phyloP scores from a whole-genome alignment of 2,888 invertebrate species.

The Anarsia innoxiella region DNA sequence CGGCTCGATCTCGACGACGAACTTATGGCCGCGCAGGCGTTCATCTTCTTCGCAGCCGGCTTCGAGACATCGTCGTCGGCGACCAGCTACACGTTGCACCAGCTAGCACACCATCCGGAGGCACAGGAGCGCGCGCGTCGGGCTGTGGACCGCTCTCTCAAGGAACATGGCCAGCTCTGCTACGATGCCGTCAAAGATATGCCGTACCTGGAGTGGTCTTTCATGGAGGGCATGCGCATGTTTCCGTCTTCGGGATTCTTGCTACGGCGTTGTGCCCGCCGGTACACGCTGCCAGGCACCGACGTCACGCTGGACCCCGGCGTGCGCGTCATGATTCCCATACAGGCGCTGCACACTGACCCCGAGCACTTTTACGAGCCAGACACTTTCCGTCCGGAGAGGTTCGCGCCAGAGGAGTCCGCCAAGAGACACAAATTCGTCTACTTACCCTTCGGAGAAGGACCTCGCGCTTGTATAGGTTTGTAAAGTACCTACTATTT shows the following conservation, averaged over 20 bases:
- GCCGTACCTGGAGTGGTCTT: conserved; percentile 6
- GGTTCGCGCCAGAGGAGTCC: conserved; percentile 20
- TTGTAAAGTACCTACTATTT: conserved; percentile 14
- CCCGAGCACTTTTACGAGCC: conserved; percentile 20
- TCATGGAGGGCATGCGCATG: conserved; percentile 8
- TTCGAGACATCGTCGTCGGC: conserved; percentile 32
- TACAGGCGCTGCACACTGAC: conserved; percentile 16
- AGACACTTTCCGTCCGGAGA: conserved; percentile 21
- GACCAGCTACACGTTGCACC: conserved; percentile 25
- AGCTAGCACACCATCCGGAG: conserved; percentile 19
- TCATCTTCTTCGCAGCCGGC: conserved; percentile 24
- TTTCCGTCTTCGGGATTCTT: conserved; percentile 21
- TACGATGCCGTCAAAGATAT: conserved; percentile 14
- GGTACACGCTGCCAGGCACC: conserved; percentile 21
- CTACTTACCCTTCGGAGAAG: conserved; percentile 46
- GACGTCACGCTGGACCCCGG: conserved; percentile 20
- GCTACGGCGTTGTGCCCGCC: conserved; percentile 15
- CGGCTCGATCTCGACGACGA: conserved; percentile 1
- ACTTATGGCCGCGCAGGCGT: conserved; percentile 10
- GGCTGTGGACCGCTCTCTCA: conserved; percentile 11
- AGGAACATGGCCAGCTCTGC: conserved; percentile 6
- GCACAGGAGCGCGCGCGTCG: conserved; percentile 9
- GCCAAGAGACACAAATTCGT: conserved; percentile 25
- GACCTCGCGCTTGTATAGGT: conserved; percentile 50
- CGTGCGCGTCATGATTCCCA: conserved; percentile 18